Conservation (phyloP, 2,888 invertebrate genomes). For the Lamellibrachia columna region DNA sequence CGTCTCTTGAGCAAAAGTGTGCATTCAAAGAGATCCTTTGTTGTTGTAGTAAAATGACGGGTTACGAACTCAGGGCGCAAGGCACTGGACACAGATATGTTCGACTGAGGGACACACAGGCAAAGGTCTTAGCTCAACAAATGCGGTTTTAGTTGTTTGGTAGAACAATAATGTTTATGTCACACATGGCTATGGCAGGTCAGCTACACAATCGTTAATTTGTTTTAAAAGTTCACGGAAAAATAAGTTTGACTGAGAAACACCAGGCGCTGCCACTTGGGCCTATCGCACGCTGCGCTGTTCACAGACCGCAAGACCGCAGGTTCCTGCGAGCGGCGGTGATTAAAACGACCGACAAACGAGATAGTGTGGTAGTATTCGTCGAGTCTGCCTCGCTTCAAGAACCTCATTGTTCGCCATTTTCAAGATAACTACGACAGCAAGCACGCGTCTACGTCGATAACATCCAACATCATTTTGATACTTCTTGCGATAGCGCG, state of each 20-base stretch:
- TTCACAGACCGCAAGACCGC: background rate
- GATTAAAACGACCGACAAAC: background rate
- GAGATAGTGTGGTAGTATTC: background rate
- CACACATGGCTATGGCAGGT: too few relatives aligned
- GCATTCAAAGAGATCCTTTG: background rate
- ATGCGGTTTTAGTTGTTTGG: background rate
- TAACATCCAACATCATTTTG: background rate
- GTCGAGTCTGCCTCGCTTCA: background rate
- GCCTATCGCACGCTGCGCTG: background rate
- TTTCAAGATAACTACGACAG: background rate
- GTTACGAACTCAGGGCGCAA: background rate
- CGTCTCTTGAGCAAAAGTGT: background rate
- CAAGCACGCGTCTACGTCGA: background rate
- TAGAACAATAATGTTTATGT: too few relatives aligned
- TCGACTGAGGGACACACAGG: background rate
- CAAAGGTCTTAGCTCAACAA: background rate
- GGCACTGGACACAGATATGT: background rate
- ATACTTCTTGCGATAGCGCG: slow-evolving; percentile 11
- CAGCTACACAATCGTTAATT: background rate
- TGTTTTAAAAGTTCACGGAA: background rate
- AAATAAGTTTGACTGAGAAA: background rate
- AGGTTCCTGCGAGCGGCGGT: background rate
- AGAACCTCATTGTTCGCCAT: background rate
- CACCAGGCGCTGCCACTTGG: background rate
- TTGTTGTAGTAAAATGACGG: background rate